Evolutionary conservation across 2,888 invertebrate genomes (phyloP).

Genomic region (Drosophila infuscata): DNA sequence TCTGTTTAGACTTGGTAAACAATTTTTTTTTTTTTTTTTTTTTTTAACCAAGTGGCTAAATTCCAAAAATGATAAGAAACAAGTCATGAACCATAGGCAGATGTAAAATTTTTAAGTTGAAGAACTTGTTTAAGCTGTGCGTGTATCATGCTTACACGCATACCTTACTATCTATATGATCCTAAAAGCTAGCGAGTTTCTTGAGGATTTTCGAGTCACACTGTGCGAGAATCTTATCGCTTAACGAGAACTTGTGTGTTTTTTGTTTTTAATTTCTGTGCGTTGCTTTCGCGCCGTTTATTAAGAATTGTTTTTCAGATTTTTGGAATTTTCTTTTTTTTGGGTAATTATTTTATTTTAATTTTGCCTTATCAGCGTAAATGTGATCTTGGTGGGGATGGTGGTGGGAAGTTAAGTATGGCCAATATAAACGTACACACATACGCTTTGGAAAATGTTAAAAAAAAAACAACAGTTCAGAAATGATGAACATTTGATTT

Average conservation of each 20-base stretch:
- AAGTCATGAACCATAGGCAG: background rate
- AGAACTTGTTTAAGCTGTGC: background rate
- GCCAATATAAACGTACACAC: background rate
- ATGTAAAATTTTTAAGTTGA: background rate
- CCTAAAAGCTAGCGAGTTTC: constrained; percentile 46
- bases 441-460: background rate
- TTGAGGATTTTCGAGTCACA: constrained; percentile 41
- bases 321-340: constrained; percentile 5
- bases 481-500: background rate
- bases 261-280: constrained; percentile 26
- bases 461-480: background rate
- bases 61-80: background rate
- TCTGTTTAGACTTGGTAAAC: background rate
- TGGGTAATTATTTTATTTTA: background rate
- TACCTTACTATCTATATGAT: constrained; percentile 50
- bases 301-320: constrained; percentile 21
- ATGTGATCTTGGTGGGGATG: constrained; percentile 63
- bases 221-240: constrained; percentile 54
- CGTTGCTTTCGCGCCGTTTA: constrained; percentile 32
- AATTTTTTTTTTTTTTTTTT: background rate
- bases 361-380: constrained; percentile 58
- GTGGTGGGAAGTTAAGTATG: background rate
- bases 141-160: constrained; percentile 27
- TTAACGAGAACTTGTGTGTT: constrained; percentile 8
- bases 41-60: too few relatives aligned